Evolutionary conservation across 2,797 vertebrate genomes (phyloP).

Genomic region (Peromyscus eremicus): DNA sequence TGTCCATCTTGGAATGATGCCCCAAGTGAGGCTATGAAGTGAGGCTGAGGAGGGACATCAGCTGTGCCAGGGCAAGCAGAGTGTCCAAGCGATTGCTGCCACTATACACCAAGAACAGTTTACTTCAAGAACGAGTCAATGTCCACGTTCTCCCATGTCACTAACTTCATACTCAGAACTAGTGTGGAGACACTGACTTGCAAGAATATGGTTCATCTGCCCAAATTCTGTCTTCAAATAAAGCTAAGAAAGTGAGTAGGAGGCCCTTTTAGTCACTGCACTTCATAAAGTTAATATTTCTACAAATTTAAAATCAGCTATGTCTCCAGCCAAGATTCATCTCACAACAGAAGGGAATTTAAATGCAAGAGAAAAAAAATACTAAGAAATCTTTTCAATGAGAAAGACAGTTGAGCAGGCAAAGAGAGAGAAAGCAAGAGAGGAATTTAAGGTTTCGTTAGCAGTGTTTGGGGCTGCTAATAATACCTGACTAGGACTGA

Average conservation of each 20-base stretch:
- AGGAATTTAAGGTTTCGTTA: not conserved
- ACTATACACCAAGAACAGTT: not conserved
- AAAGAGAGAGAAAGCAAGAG: not conserved
- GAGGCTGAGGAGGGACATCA: not conserved
- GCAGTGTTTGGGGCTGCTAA: not conserved
- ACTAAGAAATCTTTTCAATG: not conserved
- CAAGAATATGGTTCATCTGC: not conserved
- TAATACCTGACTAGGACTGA: not conserved
- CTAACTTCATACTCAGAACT: not conserved
- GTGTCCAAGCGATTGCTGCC: not conserved
- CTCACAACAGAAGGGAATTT: not conserved
- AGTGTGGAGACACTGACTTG: not conserved
- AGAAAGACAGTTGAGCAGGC: not conserved
- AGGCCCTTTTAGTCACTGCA: not conserved
- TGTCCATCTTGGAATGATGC: not conserved
- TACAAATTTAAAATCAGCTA: not conserved
- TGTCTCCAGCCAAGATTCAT: not conserved
- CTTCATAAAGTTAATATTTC: not conserved
- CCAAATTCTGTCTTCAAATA: conserved; percentile 4
- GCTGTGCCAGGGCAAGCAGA: not conserved
- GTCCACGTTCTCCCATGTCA: not conserved
- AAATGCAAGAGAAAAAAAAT: conserved; percentile 10
- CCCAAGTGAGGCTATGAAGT: not conserved
- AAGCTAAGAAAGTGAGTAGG: not conserved
- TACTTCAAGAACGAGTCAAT: not conserved